Conservation (phyloP, 1,140 invertebrate genomes). For the Heliconius hewitsoni region DNA sequence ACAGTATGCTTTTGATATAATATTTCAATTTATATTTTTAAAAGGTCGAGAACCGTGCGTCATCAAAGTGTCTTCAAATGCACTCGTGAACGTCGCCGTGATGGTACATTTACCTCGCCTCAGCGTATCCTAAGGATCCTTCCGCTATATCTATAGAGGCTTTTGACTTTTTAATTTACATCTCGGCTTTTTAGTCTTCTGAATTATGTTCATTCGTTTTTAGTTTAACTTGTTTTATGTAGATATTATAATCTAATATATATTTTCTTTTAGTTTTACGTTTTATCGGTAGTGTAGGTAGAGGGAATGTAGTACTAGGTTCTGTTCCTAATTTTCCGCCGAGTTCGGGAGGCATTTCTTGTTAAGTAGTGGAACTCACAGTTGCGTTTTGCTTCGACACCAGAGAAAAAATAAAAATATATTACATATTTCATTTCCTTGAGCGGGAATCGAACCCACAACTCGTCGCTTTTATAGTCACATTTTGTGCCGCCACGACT, state of each 20-base stretch:
- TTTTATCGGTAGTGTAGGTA: too few species aligned
- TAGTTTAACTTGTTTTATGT: not conserved
- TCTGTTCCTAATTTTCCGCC: too few species aligned
- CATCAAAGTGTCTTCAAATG: not conserved
- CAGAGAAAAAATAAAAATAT: too few species aligned
- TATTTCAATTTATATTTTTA: not conserved
- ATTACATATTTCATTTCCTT: too few species aligned
- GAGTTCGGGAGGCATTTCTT: too few species aligned
- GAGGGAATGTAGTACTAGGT: too few species aligned
- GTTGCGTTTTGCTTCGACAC: too few species aligned
- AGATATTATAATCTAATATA: not conserved
- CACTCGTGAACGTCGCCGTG: not conserved
- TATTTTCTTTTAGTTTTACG: too few species aligned
- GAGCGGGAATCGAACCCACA: too few species aligned
- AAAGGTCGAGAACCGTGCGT: slow-evolving; percentile 1
- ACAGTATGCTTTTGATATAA: not conserved
- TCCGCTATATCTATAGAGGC: slow-evolving; percentile 18
- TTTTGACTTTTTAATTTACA: slow-evolving; percentile 18
- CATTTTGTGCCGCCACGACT: too few species aligned
- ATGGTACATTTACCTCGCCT: slow-evolving; percentile 17
- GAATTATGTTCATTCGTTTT: not conserved
- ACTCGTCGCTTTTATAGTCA: too few species aligned
- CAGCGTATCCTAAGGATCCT: slow-evolving; percentile 27
- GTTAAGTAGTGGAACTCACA: too few species aligned
- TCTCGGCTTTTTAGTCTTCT: slow-evolving; percentile 6